Evolutionary conservation across 64 coral and sea anemone genomes (phyloP), one percentile per base, ranked within the genome.

Genomic region (Exaiptasia diaphana): DNA sequence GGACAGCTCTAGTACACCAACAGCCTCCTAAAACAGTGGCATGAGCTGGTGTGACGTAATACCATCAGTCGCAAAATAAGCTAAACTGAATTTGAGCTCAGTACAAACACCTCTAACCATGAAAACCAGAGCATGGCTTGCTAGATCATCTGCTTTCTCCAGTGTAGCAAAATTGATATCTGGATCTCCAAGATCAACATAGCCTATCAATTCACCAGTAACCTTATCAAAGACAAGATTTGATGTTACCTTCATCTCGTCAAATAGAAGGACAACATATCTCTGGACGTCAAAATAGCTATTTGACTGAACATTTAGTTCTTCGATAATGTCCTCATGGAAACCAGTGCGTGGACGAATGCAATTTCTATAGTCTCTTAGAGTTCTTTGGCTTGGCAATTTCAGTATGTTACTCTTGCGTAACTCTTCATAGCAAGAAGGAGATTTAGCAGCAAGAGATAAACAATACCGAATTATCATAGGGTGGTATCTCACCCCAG

Each of bases 261-360:
- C 82, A 61, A 85, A 85, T 36, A 73, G 67, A 29, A 85, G 39
- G 12, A 85, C 81, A 46, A 85, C 81, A 85, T 85, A 85, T 69
- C 68, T 38, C 56, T 85, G 53, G 26, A 85, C 38, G 59, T 71
- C 67, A 60, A 73, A 85, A 1, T 73, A 61, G 72, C 12, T 44
- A 14, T 42, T 81, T 15, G 56, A 64, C 20, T 43, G 54, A 60
- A 52, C 33, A 45, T 74, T 74, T 54, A 85, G 67, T 75, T 56
- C 49, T 41, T 57, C 82, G 42, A 85, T 75, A 48, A 74, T 57
- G 44, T 13, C 82, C 46, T 42, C 52, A 8, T 82, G 38, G 63
- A 82, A 85, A 56, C 81, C 68, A 57, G 45, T 73, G 30, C 73
- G 25, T 29, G 81, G 50, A 59, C 48, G 24, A 38, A 85, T 59